Conservation (phyloP, 2,888 invertebrate species). For the Zelleria hepariella region DNA sequence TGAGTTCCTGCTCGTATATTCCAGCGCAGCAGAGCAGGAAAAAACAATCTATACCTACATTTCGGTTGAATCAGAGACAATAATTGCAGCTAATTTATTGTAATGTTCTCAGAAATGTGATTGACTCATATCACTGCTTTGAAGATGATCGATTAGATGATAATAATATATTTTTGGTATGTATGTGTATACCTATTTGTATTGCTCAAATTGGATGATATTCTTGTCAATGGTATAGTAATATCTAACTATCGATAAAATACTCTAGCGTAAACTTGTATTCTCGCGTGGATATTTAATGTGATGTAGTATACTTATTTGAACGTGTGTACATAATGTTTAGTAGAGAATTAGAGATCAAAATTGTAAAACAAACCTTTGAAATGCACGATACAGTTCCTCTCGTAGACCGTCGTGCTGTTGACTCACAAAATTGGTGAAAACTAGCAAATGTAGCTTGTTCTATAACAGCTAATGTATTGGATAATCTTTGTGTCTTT, state of each 20-base stretch:
- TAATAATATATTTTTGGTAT: constrained; percentile 56
- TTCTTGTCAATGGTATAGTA: constrained; percentile 40
- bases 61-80: background rate
- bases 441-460: constrained; percentile 32
- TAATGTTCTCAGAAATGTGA: constrained; percentile 36
- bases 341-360: constrained; percentile 37
- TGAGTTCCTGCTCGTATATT: background rate
- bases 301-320: background rate
- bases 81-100: background rate
- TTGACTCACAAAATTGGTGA: constrained; percentile 48
- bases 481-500: constrained; percentile 35
- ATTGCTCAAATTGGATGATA: constrained; percentile 60
- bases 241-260: constrained; percentile 32
- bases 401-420: constrained; percentile 64
- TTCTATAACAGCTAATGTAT: constrained; percentile 21
- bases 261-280: constrained; percentile 34
- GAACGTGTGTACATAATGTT: background rate
- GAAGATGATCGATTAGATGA: constrained; percentile 29
- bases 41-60: constrained; percentile 2
- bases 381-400: constrained; percentile 70
- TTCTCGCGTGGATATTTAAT: constrained; percentile 11
- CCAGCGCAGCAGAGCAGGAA: background rate
- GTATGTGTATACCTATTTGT: constrained; percentile 31
- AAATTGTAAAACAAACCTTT: constrained; percentile 56
- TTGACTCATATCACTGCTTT: constrained; percentile 64